A percentile compares a stretch with the other conserved stretches of the same genome.
Conservation (phyloP, 2,113 vertebrate genomes). For the Glareola pratincola region DNA sequence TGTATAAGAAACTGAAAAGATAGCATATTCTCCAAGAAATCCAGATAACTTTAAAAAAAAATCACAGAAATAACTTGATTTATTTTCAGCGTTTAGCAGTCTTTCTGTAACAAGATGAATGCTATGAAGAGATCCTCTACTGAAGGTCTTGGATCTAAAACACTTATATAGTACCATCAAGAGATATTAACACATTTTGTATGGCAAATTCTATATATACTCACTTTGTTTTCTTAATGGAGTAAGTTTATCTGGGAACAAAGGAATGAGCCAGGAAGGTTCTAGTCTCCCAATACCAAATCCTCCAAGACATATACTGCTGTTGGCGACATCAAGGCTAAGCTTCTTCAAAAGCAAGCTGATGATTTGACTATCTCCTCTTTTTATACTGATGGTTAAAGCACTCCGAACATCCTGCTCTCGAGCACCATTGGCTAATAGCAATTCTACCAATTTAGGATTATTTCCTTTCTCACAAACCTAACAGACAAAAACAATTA, state of each 20-base stretch:
- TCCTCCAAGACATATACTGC: constrained; percentile 90
- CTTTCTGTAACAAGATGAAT: not conserved
- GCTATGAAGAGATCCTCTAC: not conserved
- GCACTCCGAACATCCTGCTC: constrained; percentile 89
- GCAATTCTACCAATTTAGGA: constrained; percentile 86
- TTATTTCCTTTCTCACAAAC: constrained; percentile 86
- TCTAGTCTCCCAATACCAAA: constrained; percentile 87
- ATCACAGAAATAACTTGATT: not conserved
- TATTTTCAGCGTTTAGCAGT: not conserved
- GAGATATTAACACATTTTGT: not conserved
- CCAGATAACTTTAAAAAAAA: not conserved
- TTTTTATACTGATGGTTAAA: constrained; percentile 81
- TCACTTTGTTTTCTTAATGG: constrained; percentile 72
- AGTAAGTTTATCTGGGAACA: constrained; percentile 80
- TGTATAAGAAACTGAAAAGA: not conserved
- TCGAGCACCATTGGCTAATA: constrained; percentile 81
- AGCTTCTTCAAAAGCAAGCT: constrained; percentile 86
- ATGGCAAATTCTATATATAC: not conserved
- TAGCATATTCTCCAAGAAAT: not conserved
- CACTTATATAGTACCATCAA: not conserved
- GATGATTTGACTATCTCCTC: constrained; percentile 80
- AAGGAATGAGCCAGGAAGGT: constrained; percentile 86
- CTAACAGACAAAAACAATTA: constrained; percentile 47
- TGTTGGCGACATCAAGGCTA: constrained; percentile 86
- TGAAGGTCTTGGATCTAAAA: not conserved